phyloP scores from a whole-genome alignment of 2,113 vertebrate genomes.

The Thunnus thynnus region DNA sequence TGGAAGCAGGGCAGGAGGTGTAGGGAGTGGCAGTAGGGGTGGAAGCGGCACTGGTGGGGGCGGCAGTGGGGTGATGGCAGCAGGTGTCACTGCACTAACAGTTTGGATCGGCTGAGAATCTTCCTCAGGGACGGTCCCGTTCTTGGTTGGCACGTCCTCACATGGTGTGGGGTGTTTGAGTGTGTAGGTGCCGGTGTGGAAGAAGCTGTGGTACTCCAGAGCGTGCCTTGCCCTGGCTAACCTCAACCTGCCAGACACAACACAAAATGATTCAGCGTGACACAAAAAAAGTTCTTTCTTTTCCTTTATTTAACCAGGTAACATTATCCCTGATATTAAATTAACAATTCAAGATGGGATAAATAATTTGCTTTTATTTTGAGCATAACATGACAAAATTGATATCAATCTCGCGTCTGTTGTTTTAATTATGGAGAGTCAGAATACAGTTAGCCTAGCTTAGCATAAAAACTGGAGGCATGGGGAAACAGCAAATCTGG shows the following conservation, averaged over 20 bases:
- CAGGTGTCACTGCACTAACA: not conserved
- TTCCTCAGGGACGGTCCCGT: conserved; percentile 14
- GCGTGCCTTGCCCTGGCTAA: conserved; percentile 70
- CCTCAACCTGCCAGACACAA: conserved; percentile 63
- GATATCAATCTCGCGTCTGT: too few species aligned
- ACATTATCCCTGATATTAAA: not conserved
- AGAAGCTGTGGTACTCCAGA: conserved; percentile 82
- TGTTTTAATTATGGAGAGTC: too few species aligned
- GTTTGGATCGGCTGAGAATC: not conserved
- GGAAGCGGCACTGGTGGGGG: not conserved
- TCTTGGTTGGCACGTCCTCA: conserved; percentile 45
- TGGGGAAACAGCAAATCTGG: too few species aligned
- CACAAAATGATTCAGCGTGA: not conserved
- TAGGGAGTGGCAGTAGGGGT: conserved; percentile 35
- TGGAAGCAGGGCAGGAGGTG: conserved; percentile 41
- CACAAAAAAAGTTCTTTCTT: not conserved
- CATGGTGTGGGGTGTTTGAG: conserved; percentile 59
- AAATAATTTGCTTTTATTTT: too few species aligned
- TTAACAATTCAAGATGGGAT: too few species aligned
- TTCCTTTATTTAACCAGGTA: not conserved
- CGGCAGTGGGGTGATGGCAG: conserved; percentile 27
- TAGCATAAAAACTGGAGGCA: too few species aligned
- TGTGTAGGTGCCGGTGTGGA: conserved; percentile 81
- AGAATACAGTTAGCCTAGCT: too few species aligned
- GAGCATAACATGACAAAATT: too few species aligned